Base-by-base conservation (phyloP, 1,140 invertebrate genomes). In the Bombus cullumanus region DNA sequence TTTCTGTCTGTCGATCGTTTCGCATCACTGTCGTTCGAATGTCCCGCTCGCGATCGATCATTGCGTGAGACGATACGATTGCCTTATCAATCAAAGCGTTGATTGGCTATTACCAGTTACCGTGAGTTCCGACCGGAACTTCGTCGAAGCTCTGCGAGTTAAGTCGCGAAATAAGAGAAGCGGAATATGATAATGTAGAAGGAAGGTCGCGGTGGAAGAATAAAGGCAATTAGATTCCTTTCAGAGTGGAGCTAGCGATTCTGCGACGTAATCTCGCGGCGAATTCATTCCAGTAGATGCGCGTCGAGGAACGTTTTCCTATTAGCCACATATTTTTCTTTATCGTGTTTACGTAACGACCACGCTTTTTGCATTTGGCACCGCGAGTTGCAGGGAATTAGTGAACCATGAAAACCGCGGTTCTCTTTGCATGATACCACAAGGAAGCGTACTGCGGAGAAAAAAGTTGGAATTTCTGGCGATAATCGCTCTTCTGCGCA, bases 351-450 rank as follows among this genome's bases (percentile, higher is more conserved):
- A 71, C 75, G 75, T 62, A 84, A 79, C 53, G 25, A 47, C n/a
- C n/a, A 9, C 0, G 47, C 5, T 47, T 86, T 41, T 81, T 59
- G 31, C 43, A 28, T 64, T 81, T 75, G 69, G 2, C 59, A 72
- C 37, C 12, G 25, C 15, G n/a, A 31, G 74, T 18, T 69, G 47
- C 74, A 6, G 43, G 31, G 53, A 39, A 41, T 43, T 72, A 53
- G 73, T 74, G 85, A 76, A 86, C 85, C 85, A 41, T 83, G 85
- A 83, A 83, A 86, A 74, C 84, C 83, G 41, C 83, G 34, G 37
- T n/a, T 66, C 47, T 75, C 86, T 87, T 84, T 85, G 77, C 77
- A 85, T 76, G 43, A 64, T 68, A 75, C 79, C 77, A 39, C 84
- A 41, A 81, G 59, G 53, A 73, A 69, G 77, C 34, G 10, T 53